Evolutionary conservation across 2,113 vertebrate species (phyloP).

Genomic region (Entomyzon cyanotis): DNA sequence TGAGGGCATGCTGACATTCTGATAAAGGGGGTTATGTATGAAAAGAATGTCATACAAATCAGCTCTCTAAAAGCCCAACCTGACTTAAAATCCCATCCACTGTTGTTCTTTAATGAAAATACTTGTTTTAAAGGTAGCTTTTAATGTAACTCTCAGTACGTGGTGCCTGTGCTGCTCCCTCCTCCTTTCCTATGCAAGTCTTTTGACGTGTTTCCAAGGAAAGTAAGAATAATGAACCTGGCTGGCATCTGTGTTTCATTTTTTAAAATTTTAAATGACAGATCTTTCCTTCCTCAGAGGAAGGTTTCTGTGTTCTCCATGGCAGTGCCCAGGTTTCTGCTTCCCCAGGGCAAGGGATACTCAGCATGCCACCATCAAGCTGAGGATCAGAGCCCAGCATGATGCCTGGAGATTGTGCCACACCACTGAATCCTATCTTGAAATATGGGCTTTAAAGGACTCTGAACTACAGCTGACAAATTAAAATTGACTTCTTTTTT

Average conservation of each 20-base stretch:
- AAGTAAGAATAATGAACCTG: background rate
- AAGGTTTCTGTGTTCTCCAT: background rate
- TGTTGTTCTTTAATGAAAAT: background rate
- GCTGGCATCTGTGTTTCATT: background rate
- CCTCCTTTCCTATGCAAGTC: background rate
- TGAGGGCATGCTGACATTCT: background rate
- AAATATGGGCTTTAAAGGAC: background rate
- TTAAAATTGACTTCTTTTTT: background rate
- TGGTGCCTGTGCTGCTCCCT: background rate
- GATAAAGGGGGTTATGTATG: background rate
- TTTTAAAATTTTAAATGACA: background rate
- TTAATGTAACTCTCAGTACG: background rate
- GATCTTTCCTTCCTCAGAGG: background rate
- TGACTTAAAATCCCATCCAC: background rate
- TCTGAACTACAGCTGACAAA: background rate
- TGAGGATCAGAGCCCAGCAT: background rate
- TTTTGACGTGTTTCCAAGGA: background rate
- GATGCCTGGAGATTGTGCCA: background rate
- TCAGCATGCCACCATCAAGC: fast-evolving
- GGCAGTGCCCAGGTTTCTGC: background rate
- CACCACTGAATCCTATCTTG: background rate
- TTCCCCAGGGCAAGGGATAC: background rate
- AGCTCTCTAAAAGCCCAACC: background rate
- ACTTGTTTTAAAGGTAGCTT: background rate
- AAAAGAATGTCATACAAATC: background rate